Base-by-base conservation (phyloP, 23 tunicate species). In the Clavelina lepadiformis region DNA sequence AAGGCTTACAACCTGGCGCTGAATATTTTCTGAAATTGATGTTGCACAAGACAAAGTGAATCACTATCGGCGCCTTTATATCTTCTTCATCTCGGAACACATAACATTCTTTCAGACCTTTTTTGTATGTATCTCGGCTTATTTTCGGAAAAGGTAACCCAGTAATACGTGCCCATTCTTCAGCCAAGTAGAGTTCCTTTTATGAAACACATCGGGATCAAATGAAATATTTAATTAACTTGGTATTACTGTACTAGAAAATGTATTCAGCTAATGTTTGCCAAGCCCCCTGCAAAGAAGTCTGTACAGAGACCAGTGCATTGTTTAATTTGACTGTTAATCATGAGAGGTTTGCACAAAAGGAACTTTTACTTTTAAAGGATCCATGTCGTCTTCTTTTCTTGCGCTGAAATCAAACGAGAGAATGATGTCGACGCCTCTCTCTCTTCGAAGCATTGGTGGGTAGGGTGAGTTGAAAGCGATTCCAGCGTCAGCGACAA, bases 391-490 rank as follows among this genome's bases (percentile, higher is more conserved):
- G 11, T 86, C 95, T 35, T 68, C 28, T 15, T 71, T 69, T 50
- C 95, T 56, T 23, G 88, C 87, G 31, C 88, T 80, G 63, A 86
- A 86, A 46, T 86, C 95, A 46, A 86, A 86, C 24, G 87, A 70
- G 4, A 86, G 65, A 31, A 86, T 80, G 28, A 86, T 65, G 33
- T 86, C 95, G 7, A 80, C 88, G 4, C 73, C 68, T 13, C 95
- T 30, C 54, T 86, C 88, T 3, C 88, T 88, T 35, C 95, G 51
- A 2, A 86, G 49, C 29, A 86, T 73, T 13, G 95, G 65, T 5
- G 95, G 82, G 51, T 80, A 86, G 3, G 95, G 95, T 18, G 79
- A 55, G 49, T 86, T 86, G 75, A 86, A 80, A 30, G 95, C 75
- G 23, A 86, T 72, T 18, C 95, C 95, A 0, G 88, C 81, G 34